Conservation (phyloP, 1,140 invertebrate species). For the Orius insidiosus region DNA sequence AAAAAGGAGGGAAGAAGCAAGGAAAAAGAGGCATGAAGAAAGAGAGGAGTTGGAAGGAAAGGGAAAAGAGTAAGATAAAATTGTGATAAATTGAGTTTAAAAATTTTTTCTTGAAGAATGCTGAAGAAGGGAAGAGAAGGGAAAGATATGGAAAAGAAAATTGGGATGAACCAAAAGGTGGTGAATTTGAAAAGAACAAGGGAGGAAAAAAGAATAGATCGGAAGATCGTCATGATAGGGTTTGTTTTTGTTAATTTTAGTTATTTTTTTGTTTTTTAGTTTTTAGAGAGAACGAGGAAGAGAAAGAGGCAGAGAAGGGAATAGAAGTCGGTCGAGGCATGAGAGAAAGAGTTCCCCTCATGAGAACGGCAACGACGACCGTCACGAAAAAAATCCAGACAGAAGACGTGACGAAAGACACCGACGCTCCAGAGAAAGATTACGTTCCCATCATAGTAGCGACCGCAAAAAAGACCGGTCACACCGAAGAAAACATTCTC, state of each 20-base stretch:
- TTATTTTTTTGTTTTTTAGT: too few relatives aligned
- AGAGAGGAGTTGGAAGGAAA: constrained; percentile 3
- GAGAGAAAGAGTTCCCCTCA: constrained; percentile 3
- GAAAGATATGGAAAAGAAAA: constrained; percentile 1
- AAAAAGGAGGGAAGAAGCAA: constrained; percentile 36
- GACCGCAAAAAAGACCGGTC: background rate
- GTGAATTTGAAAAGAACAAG: background rate
- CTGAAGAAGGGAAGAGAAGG: constrained; percentile 5
- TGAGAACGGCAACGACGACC: background rate
- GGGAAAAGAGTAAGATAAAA: constrained; percentile 9
- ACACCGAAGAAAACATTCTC: background rate
- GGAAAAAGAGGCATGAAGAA: constrained; percentile 36
- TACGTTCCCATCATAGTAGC: constrained; percentile 1
- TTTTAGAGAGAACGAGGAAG: constrained; percentile 3
- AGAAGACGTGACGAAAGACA: constrained; percentile 9
- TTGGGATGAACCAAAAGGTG: background rate
- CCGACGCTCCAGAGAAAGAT: constrained; percentile 6
- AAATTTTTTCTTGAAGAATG: background rate
- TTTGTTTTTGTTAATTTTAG: too few relatives aligned
- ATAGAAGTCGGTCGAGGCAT: constrained; percentile 5
- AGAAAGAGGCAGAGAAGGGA: constrained; percentile 7
- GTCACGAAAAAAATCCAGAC: background rate
- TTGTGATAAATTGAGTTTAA: too few relatives aligned
- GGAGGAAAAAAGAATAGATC: constrained; percentile 2
- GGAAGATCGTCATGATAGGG: background rate